Evolutionary conservation across 2,797 vertebrate genomes (phyloP), one percentile per base, ranked within the genome.

Genomic region (Falco rusticolus): DNA sequence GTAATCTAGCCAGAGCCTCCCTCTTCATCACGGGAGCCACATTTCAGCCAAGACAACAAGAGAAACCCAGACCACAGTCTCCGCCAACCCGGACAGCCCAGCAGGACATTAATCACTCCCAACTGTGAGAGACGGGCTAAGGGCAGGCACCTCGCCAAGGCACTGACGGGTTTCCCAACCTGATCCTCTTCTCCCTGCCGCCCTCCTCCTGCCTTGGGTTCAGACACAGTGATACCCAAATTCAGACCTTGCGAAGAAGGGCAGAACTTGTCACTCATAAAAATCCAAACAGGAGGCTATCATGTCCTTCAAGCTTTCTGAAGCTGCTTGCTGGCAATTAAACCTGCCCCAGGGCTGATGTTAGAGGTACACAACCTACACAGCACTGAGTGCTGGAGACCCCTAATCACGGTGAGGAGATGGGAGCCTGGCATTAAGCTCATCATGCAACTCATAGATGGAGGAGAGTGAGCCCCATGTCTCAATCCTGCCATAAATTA

Each of bases 331-430:
- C 26, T 60, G n/a, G 22, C 20, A 60, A 9, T 33, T 70, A 50
- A 76, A 85, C 4, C 19, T 48, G 21, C 21, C 10, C 66, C 61
- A 50, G 50, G 70, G 45, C 10, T 84, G 57, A 31, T 13, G 8
- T 12, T 28, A 25, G 20, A 31, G 5, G 13, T 41, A 29, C 16
- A 5, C 18, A 39, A 16, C 10, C 43, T 45, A 45, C 45, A 45
- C 45, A 45, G 45, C 4, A 8, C 0, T 1, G 9, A 39, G 14
- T 22, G 15, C 43, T 66, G 28, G 31, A 19, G 6, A 0, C 9
- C 4, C 9, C 11, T 14, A 9, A 10, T 13, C 21, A 2, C 2
- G 11, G 19, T 53, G 50, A 68, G 41, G 66, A 82, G 39, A 16
- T 19, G n/a, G 37, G 25, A 68, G 9, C 6, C 13, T 19, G 37